These are phyloP conservation scores for Amaurobius ferox DNA, from an alignment of 2,888 invertebrate species.

Conservation along the genomic window DNA sequence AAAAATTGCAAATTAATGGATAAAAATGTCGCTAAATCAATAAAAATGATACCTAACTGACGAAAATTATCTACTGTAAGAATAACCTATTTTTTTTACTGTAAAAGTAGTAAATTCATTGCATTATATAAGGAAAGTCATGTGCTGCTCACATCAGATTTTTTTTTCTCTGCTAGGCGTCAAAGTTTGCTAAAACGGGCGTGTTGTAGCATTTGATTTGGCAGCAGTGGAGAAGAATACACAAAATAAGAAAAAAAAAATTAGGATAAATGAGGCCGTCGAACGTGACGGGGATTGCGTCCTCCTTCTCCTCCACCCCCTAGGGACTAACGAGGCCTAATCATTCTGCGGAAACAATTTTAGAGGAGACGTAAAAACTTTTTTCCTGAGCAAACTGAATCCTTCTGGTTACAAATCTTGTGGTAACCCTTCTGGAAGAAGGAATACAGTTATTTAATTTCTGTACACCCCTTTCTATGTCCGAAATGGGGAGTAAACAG, in stretches of 20 bases:
- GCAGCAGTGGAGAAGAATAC: not conserved
- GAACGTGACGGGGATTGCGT: constrained; percentile 41
- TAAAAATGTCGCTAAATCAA: no score
- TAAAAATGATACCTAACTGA: no score
- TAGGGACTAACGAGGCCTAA: constrained; percentile 62
- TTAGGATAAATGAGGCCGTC: constrained; percentile 39
- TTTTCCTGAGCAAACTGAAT: constrained; percentile 38
- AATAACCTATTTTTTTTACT: no score
- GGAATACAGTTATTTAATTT: not conserved
- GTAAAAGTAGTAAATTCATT: no score
- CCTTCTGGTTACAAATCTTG: constrained; percentile 42
- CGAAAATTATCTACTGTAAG: no score
- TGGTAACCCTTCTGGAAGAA: constrained; percentile 45
- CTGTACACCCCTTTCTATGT: no score
- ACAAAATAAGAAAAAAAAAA: constrained; percentile 19
- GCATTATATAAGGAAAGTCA: no score
- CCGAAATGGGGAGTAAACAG: no score
- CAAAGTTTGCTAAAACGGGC: constrained; percentile 19
- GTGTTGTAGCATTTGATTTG: constrained; percentile 50
- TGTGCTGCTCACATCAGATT: no score
- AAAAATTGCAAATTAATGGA: no score
- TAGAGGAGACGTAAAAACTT: constrained; percentile 5
- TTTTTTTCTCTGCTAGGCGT: no score
- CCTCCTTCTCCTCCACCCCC: not conserved
- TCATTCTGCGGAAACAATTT: constrained; percentile 65